Percentiles rank a stretch among this genome's conserved stretches.
phyloP scores from a whole-genome alignment of 2,113 vertebrate genomes.

The Phrynosoma platyrhinos region DNA sequence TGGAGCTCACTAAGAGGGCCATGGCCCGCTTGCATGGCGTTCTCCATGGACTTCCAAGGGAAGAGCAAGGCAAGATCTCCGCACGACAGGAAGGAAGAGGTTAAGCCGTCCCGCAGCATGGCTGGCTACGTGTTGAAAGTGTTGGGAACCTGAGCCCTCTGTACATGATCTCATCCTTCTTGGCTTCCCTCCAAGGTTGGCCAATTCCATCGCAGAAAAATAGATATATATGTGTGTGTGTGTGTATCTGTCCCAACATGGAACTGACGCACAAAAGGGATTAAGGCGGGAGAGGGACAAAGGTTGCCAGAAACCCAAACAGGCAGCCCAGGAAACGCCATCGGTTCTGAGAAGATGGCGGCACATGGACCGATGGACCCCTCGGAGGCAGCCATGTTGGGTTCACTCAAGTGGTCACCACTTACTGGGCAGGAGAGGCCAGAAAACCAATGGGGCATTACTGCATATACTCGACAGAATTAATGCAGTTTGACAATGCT shows the following conservation, averaged over 20 bases:
- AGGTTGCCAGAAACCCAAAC: rapidly evolving
- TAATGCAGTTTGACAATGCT: too few species aligned
- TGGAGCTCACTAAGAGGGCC: background rate
- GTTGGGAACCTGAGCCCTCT: background rate
- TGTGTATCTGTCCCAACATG: background rate
- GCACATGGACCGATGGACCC: background rate
- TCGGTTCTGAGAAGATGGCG: too few species aligned
- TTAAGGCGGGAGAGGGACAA: background rate
- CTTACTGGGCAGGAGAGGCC: too few species aligned
- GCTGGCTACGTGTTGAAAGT: background rate
- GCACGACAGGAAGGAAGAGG: background rate
- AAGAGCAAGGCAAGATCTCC: background rate
- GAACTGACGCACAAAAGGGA: background rate
- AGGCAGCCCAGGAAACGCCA: background rate
- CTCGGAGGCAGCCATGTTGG: too few species aligned
- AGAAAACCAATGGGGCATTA: too few species aligned
- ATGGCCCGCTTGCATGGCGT: background rate
- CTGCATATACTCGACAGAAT: too few species aligned
- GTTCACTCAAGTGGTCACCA: too few species aligned
- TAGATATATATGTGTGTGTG: too few species aligned
- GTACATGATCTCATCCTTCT: background rate
- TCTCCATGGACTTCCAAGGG: too few species aligned
- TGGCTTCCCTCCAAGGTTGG: background rate
- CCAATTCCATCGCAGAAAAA: background rate
- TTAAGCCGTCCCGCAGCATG: background rate